phyloP scores from a whole-genome alignment of 2,888 invertebrate genomes.

The Cerastis leucographa region DNA sequence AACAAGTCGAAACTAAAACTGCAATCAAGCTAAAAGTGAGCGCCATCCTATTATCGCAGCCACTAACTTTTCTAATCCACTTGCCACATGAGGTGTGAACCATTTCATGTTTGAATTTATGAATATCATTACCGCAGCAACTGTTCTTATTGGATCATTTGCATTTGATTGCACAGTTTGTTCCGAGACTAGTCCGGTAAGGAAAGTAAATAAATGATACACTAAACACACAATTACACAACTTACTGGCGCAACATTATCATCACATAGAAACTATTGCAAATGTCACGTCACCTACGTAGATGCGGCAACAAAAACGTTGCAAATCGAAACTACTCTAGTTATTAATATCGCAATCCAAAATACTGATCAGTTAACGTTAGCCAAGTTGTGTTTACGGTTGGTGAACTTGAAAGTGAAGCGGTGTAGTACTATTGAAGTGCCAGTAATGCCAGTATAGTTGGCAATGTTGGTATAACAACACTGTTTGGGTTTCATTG shows the following conservation, averaged over 20 bases:
- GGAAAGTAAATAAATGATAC: constrained; percentile 56
- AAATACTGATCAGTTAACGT: constrained; percentile 35
- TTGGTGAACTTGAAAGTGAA: constrained; percentile 33
- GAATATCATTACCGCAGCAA: constrained; percentile 51
- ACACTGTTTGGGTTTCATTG: constrained; percentile 26
- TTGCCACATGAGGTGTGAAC: constrained; percentile 60
- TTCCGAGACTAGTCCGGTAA: constrained; percentile 22
- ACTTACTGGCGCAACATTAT: constrained; percentile 22
- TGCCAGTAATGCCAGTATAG: constrained; percentile 11
- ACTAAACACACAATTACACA: constrained; percentile 47
- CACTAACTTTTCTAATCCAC: constrained; percentile 57
- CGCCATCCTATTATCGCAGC: constrained; percentile 26
- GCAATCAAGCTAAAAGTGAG: constrained; percentile 48
- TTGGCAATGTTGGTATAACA: constrained; percentile 7
- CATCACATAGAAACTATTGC: constrained; percentile 27
- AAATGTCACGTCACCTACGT: constrained; percentile 26
- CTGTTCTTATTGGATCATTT: constrained; percentile 47
- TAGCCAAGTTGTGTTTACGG: constrained; percentile 20
- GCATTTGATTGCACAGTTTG: constrained; percentile 44
- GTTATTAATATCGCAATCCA: constrained; percentile 36
- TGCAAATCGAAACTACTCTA: constrained; percentile 15
- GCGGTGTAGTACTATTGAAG: constrained; percentile 7
- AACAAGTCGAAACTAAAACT: constrained; percentile 46
- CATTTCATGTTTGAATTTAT: constrained; percentile 44
- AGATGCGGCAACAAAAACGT: constrained; percentile 16